Percentiles rank a stretch among this genome's conserved stretches.
Evolutionary conservation across 2,797 vertebrate genomes (phyloP).

Genomic region (Allobates femoralis): DNA sequence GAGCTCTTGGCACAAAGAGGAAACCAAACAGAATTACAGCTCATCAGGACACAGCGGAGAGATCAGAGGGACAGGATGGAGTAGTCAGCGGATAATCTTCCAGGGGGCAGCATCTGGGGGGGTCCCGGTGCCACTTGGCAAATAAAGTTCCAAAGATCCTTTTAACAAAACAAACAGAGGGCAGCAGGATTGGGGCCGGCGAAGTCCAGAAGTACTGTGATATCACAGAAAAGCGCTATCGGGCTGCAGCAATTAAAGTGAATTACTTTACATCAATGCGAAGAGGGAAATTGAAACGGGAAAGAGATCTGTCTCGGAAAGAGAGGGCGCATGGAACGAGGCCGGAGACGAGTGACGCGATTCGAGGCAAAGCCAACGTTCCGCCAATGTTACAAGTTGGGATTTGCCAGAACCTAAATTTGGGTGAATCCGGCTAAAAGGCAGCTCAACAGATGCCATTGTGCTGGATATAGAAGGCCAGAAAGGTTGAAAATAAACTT

Average conservation of each 20-base stretch:
- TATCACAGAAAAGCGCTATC: constrained; percentile 13
- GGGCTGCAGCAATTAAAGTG: background rate
- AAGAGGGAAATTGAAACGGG: background rate
- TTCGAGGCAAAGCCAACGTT: too few relatives aligned
- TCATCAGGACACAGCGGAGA: constrained; percentile 59
- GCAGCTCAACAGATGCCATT: too few relatives aligned
- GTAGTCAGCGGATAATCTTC: constrained; percentile 58
- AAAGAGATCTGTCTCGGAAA: background rate
- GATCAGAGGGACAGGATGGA: constrained; percentile 61
- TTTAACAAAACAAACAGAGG: constrained; percentile 51
- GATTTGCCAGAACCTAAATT: too few relatives aligned
- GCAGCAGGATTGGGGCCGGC: constrained; percentile 11
- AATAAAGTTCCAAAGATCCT: constrained; percentile 31
- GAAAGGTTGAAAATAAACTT: too few relatives aligned
- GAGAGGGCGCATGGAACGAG: background rate
- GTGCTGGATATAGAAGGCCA: too few relatives aligned
- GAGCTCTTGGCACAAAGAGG: constrained; percentile 57
- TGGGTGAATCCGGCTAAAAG: too few relatives aligned
- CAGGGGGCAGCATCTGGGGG: constrained; percentile 53
- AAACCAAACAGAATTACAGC: constrained; percentile 62
- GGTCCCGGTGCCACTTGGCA: constrained; percentile 23
- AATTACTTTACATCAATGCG: background rate
- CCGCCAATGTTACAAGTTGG: too few relatives aligned
- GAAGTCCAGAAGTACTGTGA: background rate
- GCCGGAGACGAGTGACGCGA: background rate